Base-by-base conservation (phyloP, 2,797 vertebrate species). In the Eutrigla gurnardus region DNA sequence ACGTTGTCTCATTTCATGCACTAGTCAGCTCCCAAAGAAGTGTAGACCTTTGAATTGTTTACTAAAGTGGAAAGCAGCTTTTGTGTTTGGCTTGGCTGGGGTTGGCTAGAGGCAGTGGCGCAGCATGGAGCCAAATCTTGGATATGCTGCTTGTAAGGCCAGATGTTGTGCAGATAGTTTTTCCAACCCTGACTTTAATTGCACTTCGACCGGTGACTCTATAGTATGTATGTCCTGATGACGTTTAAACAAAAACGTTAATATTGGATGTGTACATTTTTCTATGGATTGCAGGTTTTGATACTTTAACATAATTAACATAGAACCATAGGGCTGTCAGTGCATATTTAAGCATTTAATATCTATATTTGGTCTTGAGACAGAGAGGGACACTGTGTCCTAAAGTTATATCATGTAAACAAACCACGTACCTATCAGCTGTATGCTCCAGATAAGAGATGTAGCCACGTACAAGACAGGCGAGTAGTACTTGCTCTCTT, bases 11-110 rank as follows among this genome's bases (percentile, higher is more conserved):
- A 75, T 89, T 91, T 82, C 86, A 85, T 79, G 87, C 89, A 71
- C 67, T 75, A 82, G 76, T 92, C 88, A 90, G 91, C 88, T 91
- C 88, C 87, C 90, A 67, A 32, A 72, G 75, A 85, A 83, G 73
- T 46, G 33, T 18, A 39, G 54, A 80, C 71, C 77, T 85, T 77
- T 84, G 75, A 83, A 87, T 70, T 79, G 89, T 87, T 83, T 65
- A 85, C 79, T 72, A 35, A 59, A 77, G 79, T 71, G 63, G 66
- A 88, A 84, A 80, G 74, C 50, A 74, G 42, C 72, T 72, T 75
- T 62, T 35, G 59, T 65, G 45, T 65, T 68, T 61, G 37, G 12
- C 69, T 73, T 54, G 36, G 25, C 17, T 54, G 52, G 52, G 53
- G 80, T 55, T 83, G 73, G 62, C 57, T 66, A 50, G 18, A 49